These are phyloP conservation scores for Grus americana DNA, from an alignment of 2,113 vertebrate genomes.

Conservation along the genomic window DNA sequence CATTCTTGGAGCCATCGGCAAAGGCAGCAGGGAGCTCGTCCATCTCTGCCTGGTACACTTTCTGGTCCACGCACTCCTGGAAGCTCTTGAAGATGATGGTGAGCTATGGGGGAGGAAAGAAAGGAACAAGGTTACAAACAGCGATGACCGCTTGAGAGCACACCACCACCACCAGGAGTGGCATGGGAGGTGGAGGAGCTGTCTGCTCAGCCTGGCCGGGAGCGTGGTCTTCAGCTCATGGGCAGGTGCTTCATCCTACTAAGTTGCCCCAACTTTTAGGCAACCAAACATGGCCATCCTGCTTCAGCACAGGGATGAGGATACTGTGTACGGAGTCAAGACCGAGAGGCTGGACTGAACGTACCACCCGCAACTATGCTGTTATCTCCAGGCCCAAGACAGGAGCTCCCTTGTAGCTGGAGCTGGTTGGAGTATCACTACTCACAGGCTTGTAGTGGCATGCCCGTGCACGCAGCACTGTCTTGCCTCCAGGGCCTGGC, in stretches of 20 bases:
- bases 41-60: conserved; percentile 94
- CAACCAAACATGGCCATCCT: not conserved
- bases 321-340: not conserved
- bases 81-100: conserved; percentile 99
- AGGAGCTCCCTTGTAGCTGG: not conserved
- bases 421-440: not conserved
- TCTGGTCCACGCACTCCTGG: conserved; percentile 95
- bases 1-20: conserved; percentile 91
- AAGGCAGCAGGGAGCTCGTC: conserved; percentile 93
- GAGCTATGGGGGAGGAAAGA: conserved; percentile 74
- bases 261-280: not conserved
- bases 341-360: not conserved
- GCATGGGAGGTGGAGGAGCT: not conserved
- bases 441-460: not conserved
- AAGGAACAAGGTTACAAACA: not conserved
- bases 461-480: not conserved
- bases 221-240: fast-evolving
- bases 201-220: fast-evolving
- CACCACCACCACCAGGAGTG: fast-evolving
- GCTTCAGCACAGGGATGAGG: not conserved
- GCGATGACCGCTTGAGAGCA: not conserved
- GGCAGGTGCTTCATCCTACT: not conserved
- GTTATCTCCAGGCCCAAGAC: not conserved
- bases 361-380: not conserved
- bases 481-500: conserved; percentile 12